Conservation (phyloP, 2,113 vertebrate species). For the Cynopterus brachyotis region DNA sequence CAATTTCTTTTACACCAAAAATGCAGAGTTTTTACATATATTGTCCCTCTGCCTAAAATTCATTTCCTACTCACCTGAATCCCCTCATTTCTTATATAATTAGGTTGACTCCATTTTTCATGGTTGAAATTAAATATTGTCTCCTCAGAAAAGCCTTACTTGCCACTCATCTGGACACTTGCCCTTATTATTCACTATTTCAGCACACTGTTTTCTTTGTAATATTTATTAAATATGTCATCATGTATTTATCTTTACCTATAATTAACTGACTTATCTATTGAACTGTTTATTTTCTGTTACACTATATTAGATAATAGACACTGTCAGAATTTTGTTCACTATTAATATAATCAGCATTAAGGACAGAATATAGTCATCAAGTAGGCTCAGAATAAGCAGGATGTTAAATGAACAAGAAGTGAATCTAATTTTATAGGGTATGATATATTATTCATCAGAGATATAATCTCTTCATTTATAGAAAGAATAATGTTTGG, state of each 20-base stretch:
- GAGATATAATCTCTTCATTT: conserved; percentile 5
- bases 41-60: too few species aligned
- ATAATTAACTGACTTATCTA: neutral
- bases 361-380: neutral
- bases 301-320: neutral
- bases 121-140: too few species aligned
- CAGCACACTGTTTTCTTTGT: neutral
- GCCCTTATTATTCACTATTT: too few species aligned
- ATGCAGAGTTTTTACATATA: too few species aligned
- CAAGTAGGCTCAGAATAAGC: neutral
- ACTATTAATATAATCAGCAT: neutral
- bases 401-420: conserved; percentile 11
- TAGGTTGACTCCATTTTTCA: too few species aligned
- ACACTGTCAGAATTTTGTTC: neutral
- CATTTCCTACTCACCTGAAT: too few species aligned
- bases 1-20: too few species aligned
- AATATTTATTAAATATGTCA: neutral
- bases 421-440: neutral
- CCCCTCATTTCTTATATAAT: too few species aligned
- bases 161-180: too few species aligned
- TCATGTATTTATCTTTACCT: neutral
- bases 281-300: neutral
- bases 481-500: neutral
- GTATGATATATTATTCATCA: neutral
- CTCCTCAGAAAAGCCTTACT: too few species aligned